These are phyloP conservation scores for Pygocentrus nattereri DNA, from an alignment of 2,797 vertebrate species.

Conservation along the genomic window DNA sequence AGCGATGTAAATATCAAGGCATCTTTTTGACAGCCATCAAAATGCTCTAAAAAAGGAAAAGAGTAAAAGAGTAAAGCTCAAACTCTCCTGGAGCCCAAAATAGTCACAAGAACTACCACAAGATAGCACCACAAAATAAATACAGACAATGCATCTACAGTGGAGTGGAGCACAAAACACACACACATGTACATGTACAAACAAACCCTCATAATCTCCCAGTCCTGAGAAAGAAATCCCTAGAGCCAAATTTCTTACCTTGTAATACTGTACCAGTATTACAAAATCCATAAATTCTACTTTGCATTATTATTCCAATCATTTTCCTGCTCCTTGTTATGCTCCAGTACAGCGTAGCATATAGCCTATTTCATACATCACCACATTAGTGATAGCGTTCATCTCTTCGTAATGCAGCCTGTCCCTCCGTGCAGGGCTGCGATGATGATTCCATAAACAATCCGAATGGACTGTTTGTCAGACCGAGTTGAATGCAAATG, in stretches of 20 bases:
- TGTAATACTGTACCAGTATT: slow-evolving; percentile 7
- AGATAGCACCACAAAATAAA: background rate
- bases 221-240: slow-evolving; percentile 43
- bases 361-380: slow-evolving; percentile 54
- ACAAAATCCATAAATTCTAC: slow-evolving; percentile 35
- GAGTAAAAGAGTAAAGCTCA: too few species aligned
- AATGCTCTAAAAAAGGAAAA: too few species aligned
- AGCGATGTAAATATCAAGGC: too few species aligned
- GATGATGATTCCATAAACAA: slow-evolving; percentile 82
- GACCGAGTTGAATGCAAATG: slow-evolving; percentile 73
- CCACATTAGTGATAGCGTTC: slow-evolving; percentile 51
- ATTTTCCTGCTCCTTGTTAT: slow-evolving; percentile 30
- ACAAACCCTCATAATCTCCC: slow-evolving; percentile 48
- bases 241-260: slow-evolving; percentile 9
- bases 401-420: slow-evolving; percentile 74
- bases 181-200: background rate
- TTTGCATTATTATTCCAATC: slow-evolving; percentile 43
- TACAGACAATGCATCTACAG: background rate
- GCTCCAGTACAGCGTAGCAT: slow-evolving; percentile 69
- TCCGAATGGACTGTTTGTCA: slow-evolving; percentile 78
- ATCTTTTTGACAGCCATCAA: too few species aligned
- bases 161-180: background rate
- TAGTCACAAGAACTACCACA: slow-evolving; percentile 22
- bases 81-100: too few species aligned
- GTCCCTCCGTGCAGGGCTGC: slow-evolving; percentile 69